A percentile compares a stretch with the other conserved stretches of the same genome.
These are phyloP conservation scores for Gasterosteus nipponicus DNA, from an alignment of 2,113 vertebrate genomes.

Conservation along the genomic window DNA sequence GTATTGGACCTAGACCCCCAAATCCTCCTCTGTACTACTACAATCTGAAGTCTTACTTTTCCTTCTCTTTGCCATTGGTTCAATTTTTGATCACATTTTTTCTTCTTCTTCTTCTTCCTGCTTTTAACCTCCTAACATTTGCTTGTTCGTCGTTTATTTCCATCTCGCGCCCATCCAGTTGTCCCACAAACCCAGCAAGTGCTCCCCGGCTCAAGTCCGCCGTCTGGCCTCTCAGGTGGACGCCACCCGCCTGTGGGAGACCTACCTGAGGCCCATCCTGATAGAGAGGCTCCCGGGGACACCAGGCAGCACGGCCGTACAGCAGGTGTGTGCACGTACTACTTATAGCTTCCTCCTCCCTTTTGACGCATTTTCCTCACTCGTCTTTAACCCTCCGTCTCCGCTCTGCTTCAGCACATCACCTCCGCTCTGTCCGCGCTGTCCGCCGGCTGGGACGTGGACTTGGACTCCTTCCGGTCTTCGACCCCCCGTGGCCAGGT, in stretches of 20 bases:
- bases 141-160: neutral
- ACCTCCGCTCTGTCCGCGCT: constrained; percentile 75
- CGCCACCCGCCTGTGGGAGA: constrained; percentile 84
- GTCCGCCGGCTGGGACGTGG: constrained; percentile 85
- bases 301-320: constrained; percentile 81
- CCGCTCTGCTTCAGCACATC: constrained; percentile 83
- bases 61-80: neutral
- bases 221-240: constrained; percentile 82
- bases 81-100: neutral
- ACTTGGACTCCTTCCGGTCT: constrained; percentile 85
- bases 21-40: neutral
- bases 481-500: constrained; percentile 83
- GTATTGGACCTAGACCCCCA: neutral
- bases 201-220: constrained; percentile 77
- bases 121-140: neutral
- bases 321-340: constrained; percentile 76
- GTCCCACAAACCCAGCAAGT: constrained; percentile 80
- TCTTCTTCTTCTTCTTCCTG: neutral
- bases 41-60: neutral
- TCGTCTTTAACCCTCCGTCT: constrained; percentile 24
- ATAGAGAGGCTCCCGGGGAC: constrained; percentile 86
- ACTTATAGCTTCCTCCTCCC: constrained; percentile 1
- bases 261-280: constrained; percentile 84
- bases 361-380: neutral
- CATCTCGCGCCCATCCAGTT: constrained; percentile 51